Percentiles rank a stretch among this genome's conserved stretches.
Evolutionary conservation across 53 echinoderm and acorn worm species (phyloP).

Genomic region (Actinopyga echinites): DNA sequence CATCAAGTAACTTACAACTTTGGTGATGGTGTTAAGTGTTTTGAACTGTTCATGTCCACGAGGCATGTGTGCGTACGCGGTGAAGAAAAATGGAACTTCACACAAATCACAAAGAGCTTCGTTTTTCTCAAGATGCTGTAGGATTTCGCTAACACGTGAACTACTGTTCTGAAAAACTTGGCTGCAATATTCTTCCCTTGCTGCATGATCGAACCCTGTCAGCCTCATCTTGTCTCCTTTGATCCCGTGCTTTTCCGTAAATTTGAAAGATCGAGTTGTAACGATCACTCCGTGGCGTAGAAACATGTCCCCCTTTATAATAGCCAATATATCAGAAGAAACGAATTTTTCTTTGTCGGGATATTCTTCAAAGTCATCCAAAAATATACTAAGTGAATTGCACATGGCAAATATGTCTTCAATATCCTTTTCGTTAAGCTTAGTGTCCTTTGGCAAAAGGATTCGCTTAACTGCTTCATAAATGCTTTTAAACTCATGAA

Average conservation of each 20-base stretch:
- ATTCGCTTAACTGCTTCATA: not conserved
- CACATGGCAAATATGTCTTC: not conserved
- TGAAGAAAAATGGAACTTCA: not conserved
- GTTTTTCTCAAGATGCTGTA: not conserved
- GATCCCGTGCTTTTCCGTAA: not conserved
- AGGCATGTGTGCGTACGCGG: not conserved
- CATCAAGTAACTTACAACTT: not conserved
- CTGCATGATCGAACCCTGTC: not conserved
- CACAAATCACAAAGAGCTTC: not conserved
- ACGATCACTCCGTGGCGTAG: not conserved
- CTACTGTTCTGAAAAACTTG: not conserved
- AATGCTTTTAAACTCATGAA: not conserved
- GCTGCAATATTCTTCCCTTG: not conserved
- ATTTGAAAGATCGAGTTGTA: not conserved
- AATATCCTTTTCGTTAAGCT: not conserved
- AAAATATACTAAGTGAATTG: not conserved
- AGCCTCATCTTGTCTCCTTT: not conserved
- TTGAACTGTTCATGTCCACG: not conserved
- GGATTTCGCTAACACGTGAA: not conserved
- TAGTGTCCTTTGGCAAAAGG: not conserved
- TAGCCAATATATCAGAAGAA: not conserved
- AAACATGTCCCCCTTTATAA: constrained; percentile 2
- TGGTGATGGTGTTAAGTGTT: not conserved
- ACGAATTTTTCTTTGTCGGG: not conserved
- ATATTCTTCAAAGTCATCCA: not conserved